phyloP scores from a whole-genome alignment of 1,140 invertebrate species.

The Scaptomyza pallida region DNA sequence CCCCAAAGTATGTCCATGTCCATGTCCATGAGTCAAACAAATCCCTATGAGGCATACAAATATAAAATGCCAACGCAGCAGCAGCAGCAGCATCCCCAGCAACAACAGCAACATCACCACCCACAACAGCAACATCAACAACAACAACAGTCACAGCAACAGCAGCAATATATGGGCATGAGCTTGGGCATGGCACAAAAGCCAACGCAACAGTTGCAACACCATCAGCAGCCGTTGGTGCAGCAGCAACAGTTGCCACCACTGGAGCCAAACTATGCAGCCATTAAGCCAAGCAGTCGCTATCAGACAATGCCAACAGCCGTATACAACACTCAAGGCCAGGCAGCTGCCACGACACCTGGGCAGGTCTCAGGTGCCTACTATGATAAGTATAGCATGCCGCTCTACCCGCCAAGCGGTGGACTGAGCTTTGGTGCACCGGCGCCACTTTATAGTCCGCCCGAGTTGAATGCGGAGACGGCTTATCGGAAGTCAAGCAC shows the following conservation, averaged over 20 bases:
- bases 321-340: conserved; percentile 30
- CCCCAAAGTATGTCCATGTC: conserved; percentile 24
- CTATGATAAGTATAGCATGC: conserved; percentile 70
- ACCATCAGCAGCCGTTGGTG: conserved; percentile 17
- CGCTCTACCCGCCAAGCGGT: conserved; percentile 54
- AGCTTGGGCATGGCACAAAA: conserved; percentile 18
- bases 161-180: conserved; percentile 22
- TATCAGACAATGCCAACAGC: conserved; percentile 46
- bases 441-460: conserved; percentile 52
- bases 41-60: conserved; percentile 46
- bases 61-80: conserved; percentile 36
- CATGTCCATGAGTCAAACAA: conserved; percentile 18
- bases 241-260: conserved; percentile 54
- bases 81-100: conserved; percentile 41
- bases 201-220: not conserved
- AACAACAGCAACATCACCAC: conserved; percentile 27
- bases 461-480: conserved; percentile 44
- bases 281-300: conserved; percentile 70
- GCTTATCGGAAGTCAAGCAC: conserved; percentile 50
- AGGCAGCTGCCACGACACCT: not conserved
- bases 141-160: conserved; percentile 52
- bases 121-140: conserved; percentile 27
- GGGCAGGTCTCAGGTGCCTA: conserved; percentile 31
- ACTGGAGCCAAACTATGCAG: conserved; percentile 66
- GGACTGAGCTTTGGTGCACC: conserved; percentile 33